Conservation (phyloP, 2,888 invertebrate genomes). For the Byasa hedistus region DNA sequence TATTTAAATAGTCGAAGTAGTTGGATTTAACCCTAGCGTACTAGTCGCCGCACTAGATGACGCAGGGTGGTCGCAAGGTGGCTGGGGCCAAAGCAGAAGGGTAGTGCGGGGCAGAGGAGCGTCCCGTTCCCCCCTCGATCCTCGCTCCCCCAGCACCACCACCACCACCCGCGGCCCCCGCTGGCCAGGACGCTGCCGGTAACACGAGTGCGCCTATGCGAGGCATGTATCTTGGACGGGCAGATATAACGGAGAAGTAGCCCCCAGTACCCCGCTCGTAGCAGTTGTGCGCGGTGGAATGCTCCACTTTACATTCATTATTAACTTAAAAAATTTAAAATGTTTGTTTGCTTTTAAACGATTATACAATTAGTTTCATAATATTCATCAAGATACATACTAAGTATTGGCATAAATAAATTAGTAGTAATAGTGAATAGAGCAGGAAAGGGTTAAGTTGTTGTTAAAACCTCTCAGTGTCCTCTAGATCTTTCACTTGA, state of each 20-base stretch:
- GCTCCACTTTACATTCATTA: conserved; percentile 59
- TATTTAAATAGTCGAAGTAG: conserved; percentile 69
- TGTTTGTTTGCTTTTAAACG: too few species aligned
- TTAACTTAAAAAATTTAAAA: too few species aligned
- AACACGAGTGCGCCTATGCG: conserved; percentile 80
- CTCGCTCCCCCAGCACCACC: conserved; percentile 34
- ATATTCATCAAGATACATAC: too few species aligned
- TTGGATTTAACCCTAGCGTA: conserved; percentile 76
- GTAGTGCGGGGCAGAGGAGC: conserved; percentile 41
- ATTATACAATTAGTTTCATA: too few species aligned
- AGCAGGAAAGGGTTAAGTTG: too few species aligned
- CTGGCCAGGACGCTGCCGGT: conserved; percentile 75
- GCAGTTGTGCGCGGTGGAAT: conserved; percentile 41
- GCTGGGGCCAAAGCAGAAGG: conserved; percentile 39
- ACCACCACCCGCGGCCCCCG: conserved; percentile 42
- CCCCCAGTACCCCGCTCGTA: conserved; percentile 74
- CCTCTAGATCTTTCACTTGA: too few species aligned
- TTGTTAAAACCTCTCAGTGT: too few species aligned
- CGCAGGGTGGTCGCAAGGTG: conserved; percentile 56
- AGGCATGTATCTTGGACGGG: conserved; percentile 80
- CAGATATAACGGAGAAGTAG: conserved; percentile 80
- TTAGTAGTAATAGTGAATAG: too few species aligned
- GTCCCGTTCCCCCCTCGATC: conserved; percentile 21
- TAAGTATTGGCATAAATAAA: too few species aligned
- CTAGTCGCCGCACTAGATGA: conserved; percentile 75